These are phyloP conservation scores for Mythimna ferrago DNA, from an alignment of 2,888 invertebrate genomes.

Conservation along the genomic window DNA sequence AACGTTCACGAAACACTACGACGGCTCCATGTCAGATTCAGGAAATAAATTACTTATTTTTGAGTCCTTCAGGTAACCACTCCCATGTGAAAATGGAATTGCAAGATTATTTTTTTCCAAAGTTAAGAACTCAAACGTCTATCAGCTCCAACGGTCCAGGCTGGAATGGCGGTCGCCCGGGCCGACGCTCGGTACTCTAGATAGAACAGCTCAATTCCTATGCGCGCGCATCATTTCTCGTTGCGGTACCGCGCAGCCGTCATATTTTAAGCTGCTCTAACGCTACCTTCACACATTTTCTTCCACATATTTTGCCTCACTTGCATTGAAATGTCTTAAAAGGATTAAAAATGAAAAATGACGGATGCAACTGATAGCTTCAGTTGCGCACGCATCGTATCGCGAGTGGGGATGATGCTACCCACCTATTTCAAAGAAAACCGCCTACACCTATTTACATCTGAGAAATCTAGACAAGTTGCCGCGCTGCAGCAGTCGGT, in stretches of 20 bases:
- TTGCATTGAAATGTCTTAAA: not conserved
- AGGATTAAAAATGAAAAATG: not conserved
- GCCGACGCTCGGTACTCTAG: not conserved
- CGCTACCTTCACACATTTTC: not conserved
- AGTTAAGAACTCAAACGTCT: not conserved
- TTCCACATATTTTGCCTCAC: not conserved
- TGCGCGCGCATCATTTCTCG: conserved; percentile 30
- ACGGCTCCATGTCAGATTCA: not conserved
- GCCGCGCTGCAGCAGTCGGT: not conserved
- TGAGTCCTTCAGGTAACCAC: not conserved
- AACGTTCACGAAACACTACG: not conserved
- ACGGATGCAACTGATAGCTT: not conserved
- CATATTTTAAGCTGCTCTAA: conserved; percentile 17
- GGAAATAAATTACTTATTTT: not conserved
- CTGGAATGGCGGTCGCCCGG: conserved; percentile 9
- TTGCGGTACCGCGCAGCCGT: conserved; percentile 7
- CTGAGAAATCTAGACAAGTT: conserved; percentile 20
- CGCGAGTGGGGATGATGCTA: too few species aligned
- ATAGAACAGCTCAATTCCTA: not conserved
- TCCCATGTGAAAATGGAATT: not conserved
- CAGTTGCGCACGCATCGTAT: conserved; percentile 26
- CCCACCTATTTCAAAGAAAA: conserved; percentile 1
- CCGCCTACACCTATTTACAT: conserved; percentile 20
- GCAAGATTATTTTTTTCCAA: not conserved
- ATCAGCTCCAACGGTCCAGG: not conserved